A percentile compares a stretch with the other conserved stretches of the same genome.
phyloP scores from a whole-genome alignment of 1,140 invertebrate genomes.

The Ganaspis sp. region DNA sequence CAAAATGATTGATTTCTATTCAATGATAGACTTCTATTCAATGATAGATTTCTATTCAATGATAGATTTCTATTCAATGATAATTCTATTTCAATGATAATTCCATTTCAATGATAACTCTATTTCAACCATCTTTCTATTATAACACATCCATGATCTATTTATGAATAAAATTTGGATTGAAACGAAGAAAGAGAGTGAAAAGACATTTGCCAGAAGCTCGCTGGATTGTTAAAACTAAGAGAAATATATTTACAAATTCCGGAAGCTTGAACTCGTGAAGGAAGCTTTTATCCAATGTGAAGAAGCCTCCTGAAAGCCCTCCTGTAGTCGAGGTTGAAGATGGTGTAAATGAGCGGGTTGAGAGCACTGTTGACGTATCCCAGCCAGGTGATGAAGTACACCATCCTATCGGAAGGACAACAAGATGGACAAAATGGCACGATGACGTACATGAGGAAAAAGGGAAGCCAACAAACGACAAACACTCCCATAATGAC shows the following conservation, averaged over 20 bases:
- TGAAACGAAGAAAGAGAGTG: too few relatives aligned
- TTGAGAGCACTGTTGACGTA: constrained; percentile 98
- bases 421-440: constrained; percentile 90
- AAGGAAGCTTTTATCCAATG: constrained; percentile 75
- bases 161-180: too few relatives aligned
- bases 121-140: too few relatives aligned
- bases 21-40: too few relatives aligned
- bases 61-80: too few relatives aligned
- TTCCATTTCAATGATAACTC: too few relatives aligned
- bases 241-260: constrained; percentile 31
- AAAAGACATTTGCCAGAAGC: too few relatives aligned
- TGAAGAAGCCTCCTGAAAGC: constrained; percentile 93
- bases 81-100: too few relatives aligned
- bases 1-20: too few relatives aligned
- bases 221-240: not conserved
- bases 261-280: not conserved
- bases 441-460: constrained; percentile 94
- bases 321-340: constrained; percentile 96
- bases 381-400: constrained; percentile 97
- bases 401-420: constrained; percentile 86
- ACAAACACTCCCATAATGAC: constrained; percentile 97
- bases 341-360: constrained; percentile 98
- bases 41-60: too few relatives aligned
- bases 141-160: too few relatives aligned
- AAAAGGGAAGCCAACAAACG: constrained; percentile 97